A percentile compares a stretch with the other conserved stretches of the same genome.
These are phyloP conservation scores for Melieria crassipennis DNA, from an alignment of 2,888 invertebrate genomes.

Conservation along the genomic window DNA sequence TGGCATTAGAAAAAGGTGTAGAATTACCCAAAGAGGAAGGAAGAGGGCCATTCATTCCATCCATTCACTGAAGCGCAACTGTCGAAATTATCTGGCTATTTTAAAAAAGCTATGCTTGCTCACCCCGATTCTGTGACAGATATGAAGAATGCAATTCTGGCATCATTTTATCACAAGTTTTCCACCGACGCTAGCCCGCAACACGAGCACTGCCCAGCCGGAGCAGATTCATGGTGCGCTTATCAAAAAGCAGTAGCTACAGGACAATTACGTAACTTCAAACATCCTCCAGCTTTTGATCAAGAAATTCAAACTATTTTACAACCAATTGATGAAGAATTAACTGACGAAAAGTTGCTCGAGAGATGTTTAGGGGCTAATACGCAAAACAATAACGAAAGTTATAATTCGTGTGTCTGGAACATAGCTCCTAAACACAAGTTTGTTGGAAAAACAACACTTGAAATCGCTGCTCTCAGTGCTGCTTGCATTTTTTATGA, in stretches of 20 bases:
- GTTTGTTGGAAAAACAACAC: slow-evolving; percentile 31
- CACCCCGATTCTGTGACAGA: slow-evolving; percentile 48
- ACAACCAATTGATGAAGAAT: slow-evolving; percentile 42
- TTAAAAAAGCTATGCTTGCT: slow-evolving; percentile 51
- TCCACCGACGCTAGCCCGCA: slow-evolving; percentile 53
- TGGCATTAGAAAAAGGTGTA: too few species aligned
- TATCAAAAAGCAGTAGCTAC: slow-evolving; percentile 38
- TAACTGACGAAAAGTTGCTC: slow-evolving; percentile 39
- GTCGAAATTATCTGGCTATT: slow-evolving; percentile 50
- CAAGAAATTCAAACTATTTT: slow-evolving; percentile 30
- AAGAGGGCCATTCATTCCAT: slow-evolving; percentile 40
- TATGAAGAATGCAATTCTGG: slow-evolving; percentile 52
- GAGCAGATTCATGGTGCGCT: slow-evolving; percentile 41
- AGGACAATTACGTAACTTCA: slow-evolving; percentile 19
- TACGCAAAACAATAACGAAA: slow-evolving; percentile 45
- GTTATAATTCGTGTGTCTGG: slow-evolving; percentile 43
- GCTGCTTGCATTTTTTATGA: slow-evolving; percentile 28
- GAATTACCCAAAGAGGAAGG: too few species aligned
- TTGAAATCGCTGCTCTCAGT: slow-evolving; percentile 13
- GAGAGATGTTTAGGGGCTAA: slow-evolving; percentile 44
- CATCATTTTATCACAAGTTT: slow-evolving; percentile 50
- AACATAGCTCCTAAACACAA: slow-evolving; percentile 41
- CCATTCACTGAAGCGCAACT: slow-evolving; percentile 51
- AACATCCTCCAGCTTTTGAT: slow-evolving; percentile 27
- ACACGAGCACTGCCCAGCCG: slow-evolving; percentile 49